These are phyloP conservation scores for Galerucella calmariensis DNA, from an alignment of 2,888 invertebrate species.

Conservation along the genomic window DNA sequence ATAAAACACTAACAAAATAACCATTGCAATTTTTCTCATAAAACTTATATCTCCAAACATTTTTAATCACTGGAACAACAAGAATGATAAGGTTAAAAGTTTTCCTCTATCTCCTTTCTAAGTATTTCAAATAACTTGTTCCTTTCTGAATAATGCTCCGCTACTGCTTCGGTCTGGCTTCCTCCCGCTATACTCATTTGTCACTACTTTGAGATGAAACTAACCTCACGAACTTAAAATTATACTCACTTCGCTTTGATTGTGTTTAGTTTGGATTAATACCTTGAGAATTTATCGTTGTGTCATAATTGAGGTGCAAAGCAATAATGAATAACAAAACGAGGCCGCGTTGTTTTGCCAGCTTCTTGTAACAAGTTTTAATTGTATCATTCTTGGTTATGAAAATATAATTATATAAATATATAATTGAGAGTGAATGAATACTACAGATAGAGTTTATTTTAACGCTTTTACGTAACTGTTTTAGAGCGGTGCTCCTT, in stretches of 20 bases:
- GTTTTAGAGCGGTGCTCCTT: too few species aligned
- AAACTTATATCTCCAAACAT: too few species aligned
- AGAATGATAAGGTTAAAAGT: too few species aligned
- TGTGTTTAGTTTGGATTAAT: conserved; percentile 51
- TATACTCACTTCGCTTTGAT: conserved; percentile 53
- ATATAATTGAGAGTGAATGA: not conserved
- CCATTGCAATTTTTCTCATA: too few species aligned
- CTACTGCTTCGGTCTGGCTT: not conserved
- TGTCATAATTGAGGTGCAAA: conserved; percentile 30
- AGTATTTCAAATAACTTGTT: not conserved
- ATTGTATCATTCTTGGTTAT: not conserved
- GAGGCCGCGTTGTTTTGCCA: conserved; percentile 12
- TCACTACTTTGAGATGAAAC: conserved; percentile 48
- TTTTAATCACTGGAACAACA: too few species aligned
- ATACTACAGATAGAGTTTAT: too few species aligned
- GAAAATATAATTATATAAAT: not conserved
- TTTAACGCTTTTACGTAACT: too few species aligned
- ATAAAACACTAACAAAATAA: too few species aligned
- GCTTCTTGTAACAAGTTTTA: not conserved
- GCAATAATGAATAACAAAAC: conserved; percentile 26
- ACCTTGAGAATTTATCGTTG: conserved; percentile 44
- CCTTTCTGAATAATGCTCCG: not conserved
- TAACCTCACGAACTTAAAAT: conserved; percentile 50
- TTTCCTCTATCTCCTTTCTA: not conserved
- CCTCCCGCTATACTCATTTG: conserved; percentile 42